These are phyloP conservation scores for Nixonia krombeini DNA, from an alignment of 1,140 invertebrate genomes.

Conservation along the genomic window DNA sequence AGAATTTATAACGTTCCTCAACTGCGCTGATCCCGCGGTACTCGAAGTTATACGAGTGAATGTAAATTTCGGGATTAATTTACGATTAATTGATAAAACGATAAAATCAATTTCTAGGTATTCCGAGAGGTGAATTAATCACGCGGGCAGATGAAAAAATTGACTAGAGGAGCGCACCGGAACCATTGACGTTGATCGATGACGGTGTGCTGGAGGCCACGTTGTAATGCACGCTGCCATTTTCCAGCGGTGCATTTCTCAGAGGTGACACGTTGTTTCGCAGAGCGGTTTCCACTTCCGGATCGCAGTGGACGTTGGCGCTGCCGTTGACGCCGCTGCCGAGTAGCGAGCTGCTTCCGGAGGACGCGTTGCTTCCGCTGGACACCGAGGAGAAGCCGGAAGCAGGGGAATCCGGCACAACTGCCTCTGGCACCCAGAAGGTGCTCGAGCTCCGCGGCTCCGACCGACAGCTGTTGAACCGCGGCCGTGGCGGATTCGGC, in stretches of 20 bases:
- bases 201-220: slow-evolving; percentile 23
- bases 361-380: slow-evolving; percentile 22
- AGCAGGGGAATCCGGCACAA: slow-evolving; percentile 46
- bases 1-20: too few relatives aligned
- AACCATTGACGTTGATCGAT: slow-evolving; percentile 34
- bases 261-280: slow-evolving; percentile 49
- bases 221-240: slow-evolving; percentile 47
- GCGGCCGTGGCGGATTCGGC: slow-evolving; percentile 67
- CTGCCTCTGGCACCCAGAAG: slow-evolving; percentile 56
- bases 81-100: too few relatives aligned
- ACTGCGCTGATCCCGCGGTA: too few relatives aligned
- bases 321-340: slow-evolving; percentile 45
- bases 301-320: slow-evolving; percentile 30
- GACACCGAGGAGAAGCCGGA: slow-evolving; percentile 47
- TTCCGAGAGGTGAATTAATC: neutral
- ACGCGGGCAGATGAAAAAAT: neutral
- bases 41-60: too few relatives aligned
- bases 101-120: too few relatives aligned
- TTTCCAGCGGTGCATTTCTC: slow-evolving; percentile 53
- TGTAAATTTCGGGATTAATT: too few relatives aligned
- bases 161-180: slow-evolving; percentile 16
- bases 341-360: slow-evolving; percentile 35
- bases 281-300: slow-evolving; percentile 27
- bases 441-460: slow-evolving; percentile 59
- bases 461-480: slow-evolving; percentile 72